Base-by-base conservation (phyloP, 2,113 vertebrate species). In the Microcebus lehilahytsara region DNA sequence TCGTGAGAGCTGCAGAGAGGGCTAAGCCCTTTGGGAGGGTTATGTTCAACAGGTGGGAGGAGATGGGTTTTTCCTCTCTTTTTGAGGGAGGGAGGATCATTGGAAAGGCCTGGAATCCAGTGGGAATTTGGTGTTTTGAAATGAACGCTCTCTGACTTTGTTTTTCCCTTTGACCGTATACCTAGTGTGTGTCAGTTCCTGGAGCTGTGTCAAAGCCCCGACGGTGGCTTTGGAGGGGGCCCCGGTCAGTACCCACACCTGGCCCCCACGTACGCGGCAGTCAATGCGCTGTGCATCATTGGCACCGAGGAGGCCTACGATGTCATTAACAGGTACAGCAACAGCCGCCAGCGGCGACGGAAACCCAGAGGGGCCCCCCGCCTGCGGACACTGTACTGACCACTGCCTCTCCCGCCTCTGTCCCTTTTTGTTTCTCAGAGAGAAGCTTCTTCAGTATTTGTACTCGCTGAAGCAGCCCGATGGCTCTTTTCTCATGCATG, bases 401-500 rank as follows among this genome's bases (percentile, higher is more conserved):
- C 49, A 1, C 49, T 27, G 40, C 66, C 19, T 30, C 10, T 37
- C 0, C 0, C 20, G 23, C 5, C 49, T 7, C 23, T 78, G n/a
- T 20, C 72, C 5, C 34, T 8, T 13, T 23, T 23, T 56, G 16
- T 90, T 84, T 96, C 32, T 7, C 98, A 99, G 99, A 98, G 99
- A 99, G 98, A 99, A 99, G 98, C 99, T 99, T n/a, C 98, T 99
- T 94, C 98, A 99, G 89, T 99, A 99, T 98, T 98, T 99, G 51
- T 98, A 98, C 98, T 99, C 99, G 0, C 98, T 99, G 98, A 99
- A 99, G 98, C 99, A 99, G 97, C 98, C 99, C 0, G 99, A 99
- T 8, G 99, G 99, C 96, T 99, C 99, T 94, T 99, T 99, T 86
- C 99, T 99, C 98, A 99, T 99, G 99, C 99, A 99, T 0, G 64